Conservation (phyloP, 2,113 vertebrate genomes). For the Macquaria australasica region DNA sequence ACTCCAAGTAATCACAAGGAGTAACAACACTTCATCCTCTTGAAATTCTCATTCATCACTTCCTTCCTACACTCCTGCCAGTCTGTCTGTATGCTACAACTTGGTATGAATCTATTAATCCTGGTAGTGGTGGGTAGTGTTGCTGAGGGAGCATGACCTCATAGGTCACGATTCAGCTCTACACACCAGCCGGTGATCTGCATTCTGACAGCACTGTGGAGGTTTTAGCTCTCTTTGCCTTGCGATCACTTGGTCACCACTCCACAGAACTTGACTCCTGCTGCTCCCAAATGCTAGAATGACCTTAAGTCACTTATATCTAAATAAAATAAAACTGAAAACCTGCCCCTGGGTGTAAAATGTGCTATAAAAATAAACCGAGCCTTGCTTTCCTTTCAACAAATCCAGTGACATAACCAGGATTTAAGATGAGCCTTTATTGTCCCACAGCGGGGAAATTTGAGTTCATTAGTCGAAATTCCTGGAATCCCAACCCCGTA, state of each 20-base stretch:
- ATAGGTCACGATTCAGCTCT: conserved; percentile 16
- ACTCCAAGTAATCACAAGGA: conserved; percentile 1
- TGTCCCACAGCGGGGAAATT: too few relatives aligned
- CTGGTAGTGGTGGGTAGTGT: conserved; percentile 13
- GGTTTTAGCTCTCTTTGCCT: not conserved
- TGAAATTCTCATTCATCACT: not conserved
- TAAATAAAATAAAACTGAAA: not conserved
- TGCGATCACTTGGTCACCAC: not conserved
- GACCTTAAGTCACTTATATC: not conserved
- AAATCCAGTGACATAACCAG: not conserved
- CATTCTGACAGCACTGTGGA: conserved; percentile 11
- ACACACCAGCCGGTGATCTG: conserved; percentile 10
- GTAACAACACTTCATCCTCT: conserved; percentile 16
- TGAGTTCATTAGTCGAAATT: not conserved
- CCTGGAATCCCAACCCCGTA: not conserved
- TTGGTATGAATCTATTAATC: conserved; percentile 42
- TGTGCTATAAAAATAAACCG: not conserved
- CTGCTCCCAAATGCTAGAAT: not conserved
- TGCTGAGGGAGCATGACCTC: conserved; percentile 30
- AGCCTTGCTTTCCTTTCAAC: not conserved
- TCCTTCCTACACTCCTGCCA: conserved; percentile 5
- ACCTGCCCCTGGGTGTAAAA: not conserved
- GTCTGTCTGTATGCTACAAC: not conserved
- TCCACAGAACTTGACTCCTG: not conserved
- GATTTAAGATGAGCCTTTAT: too few relatives aligned